phyloP scores from a whole-genome alignment of 2,888 invertebrate species.

The Heliconius ethilla region DNA sequence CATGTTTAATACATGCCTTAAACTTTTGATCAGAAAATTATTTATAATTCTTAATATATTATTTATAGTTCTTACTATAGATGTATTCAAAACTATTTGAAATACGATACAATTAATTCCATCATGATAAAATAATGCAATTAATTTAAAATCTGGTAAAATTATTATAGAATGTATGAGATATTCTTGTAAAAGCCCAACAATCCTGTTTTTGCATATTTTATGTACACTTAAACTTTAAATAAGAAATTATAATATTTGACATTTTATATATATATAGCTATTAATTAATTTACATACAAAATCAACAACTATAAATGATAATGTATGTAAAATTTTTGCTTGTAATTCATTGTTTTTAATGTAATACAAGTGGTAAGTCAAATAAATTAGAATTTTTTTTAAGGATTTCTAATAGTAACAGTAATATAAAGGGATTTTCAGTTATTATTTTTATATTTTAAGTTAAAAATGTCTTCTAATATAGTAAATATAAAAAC shows the following conservation, averaged over 20 bases:
- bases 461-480: not conserved
- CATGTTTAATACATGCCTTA: too few relatives aligned
- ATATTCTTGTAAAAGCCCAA: not conserved
- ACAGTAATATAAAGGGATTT: not conserved
- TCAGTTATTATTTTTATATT: not conserved
- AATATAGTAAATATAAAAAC: constrained; percentile 10
- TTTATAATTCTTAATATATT: too few relatives aligned
- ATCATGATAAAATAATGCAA: too few relatives aligned
- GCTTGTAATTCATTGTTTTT: not conserved
- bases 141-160: not conserved
- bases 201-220: not conserved
- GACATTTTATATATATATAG: not conserved
- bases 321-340: constrained; percentile 1
- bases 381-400: not conserved
- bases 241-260: not conserved
- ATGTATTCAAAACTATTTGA: too few relatives aligned
- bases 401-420: not conserved
- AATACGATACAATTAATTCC: too few relatives aligned
- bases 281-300: not conserved
- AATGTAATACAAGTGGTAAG: not conserved
- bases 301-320: constrained; percentile 3
- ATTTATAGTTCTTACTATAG: too few relatives aligned
- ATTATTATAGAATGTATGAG: not conserved
- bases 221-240: not conserved
- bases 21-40: too few relatives aligned